Evolutionary conservation across 1,140 invertebrate genomes (phyloP).

Genomic region (Homalodisca vitripennis): DNA sequence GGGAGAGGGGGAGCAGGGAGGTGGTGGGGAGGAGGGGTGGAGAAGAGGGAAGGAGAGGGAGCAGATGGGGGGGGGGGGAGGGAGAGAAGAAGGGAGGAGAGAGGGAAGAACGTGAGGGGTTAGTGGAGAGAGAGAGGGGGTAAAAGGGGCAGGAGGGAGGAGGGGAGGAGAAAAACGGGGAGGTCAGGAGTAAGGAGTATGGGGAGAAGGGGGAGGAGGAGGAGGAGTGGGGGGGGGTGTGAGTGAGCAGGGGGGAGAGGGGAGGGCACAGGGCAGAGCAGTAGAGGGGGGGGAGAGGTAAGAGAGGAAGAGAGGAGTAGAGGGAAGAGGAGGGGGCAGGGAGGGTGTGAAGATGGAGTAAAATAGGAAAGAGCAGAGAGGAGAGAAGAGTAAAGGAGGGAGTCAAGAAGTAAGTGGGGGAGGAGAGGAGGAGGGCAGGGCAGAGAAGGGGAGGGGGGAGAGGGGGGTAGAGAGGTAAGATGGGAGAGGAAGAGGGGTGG

Average conservation of each 20-base stretch:
- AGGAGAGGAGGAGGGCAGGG: neutral
- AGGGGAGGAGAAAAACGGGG: conserved; percentile 29
- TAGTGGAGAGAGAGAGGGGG: neutral
- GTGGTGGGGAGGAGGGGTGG: neutral
- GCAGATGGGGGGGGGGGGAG: neutral
- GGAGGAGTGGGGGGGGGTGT: neutral
- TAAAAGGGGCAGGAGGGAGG: neutral
- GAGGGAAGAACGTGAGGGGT: neutral
- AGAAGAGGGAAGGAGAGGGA: neutral
- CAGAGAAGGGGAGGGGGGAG: neutral
- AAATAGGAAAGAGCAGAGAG: neutral
- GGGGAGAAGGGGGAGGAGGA: neutral
- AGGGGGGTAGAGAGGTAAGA: neutral
- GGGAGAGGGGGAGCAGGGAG: neutral
- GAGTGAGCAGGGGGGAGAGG: neutral
- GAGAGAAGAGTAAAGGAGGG: neutral
- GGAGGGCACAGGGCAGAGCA: neutral
- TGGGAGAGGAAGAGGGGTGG: too few relatives aligned
- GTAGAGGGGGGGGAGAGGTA: neutral
- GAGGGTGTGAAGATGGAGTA: neutral
- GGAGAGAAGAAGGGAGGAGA: neutral
- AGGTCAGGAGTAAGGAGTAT: neutral
- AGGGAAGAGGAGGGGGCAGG: neutral
- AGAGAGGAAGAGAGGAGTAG: neutral
- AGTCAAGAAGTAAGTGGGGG: neutral